Conservation (phyloP, 2,113 vertebrate species). For the Psilopsiagon aurifrons region DNA sequence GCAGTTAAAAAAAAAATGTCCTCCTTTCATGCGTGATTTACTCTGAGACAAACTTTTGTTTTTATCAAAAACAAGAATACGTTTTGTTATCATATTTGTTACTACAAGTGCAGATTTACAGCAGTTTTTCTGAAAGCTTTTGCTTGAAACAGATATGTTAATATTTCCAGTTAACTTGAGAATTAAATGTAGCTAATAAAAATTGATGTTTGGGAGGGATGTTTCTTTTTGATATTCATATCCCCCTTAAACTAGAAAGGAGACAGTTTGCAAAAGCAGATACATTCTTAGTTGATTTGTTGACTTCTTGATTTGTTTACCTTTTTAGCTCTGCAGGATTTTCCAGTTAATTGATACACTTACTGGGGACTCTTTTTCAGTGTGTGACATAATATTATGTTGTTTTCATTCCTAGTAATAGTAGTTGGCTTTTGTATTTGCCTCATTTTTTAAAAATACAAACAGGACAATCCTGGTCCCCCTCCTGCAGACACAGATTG, state of each 20-base stretch:
- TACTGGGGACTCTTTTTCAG: constrained; percentile 7
- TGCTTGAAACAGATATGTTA: constrained; percentile 28
- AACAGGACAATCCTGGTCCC: not conserved
- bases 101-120: not conserved
- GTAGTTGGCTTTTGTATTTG: not conserved
- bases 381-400: not conserved
- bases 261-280: not conserved
- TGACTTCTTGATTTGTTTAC: constrained; percentile 45
- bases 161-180: not conserved
- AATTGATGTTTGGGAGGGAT: not conserved
- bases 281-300: constrained; percentile 1
- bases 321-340: constrained; percentile 34
- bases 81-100: constrained; percentile 20
- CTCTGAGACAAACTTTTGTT: constrained; percentile 53
- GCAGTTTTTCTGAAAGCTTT: not conserved
- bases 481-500: not conserved
- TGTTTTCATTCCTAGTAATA: not conserved
- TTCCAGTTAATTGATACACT: constrained; percentile 23
- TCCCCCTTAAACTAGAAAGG: not conserved
- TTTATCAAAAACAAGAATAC: constrained; percentile 43
- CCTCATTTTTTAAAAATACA: constrained; percentile 3
- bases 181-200: not conserved
- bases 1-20: constrained; percentile 76
- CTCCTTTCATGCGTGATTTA: constrained; percentile 81
- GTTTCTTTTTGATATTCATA: not conserved